phyloP scores from a whole-genome alignment of 2,797 vertebrate genomes.

The Vultur gryphus region DNA sequence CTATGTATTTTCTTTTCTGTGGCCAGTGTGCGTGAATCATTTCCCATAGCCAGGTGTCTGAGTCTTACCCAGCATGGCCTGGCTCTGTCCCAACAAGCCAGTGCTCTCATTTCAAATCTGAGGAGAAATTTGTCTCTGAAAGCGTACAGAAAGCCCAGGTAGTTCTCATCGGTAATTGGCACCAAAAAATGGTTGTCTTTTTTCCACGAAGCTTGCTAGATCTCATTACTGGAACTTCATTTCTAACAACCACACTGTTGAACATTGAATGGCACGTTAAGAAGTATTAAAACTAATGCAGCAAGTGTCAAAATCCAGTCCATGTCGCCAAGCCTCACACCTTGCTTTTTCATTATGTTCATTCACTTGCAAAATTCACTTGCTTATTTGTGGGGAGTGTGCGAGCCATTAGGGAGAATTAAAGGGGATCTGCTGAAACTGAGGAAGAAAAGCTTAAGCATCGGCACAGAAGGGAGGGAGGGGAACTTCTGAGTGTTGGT shows the following conservation, averaged over 20 bases:
- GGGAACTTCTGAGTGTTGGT: background rate
- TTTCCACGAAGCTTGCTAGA: background rate
- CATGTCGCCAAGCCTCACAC: background rate
- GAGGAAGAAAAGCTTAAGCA: slow-evolving; percentile 7
- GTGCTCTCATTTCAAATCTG: background rate
- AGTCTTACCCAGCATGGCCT: background rate
- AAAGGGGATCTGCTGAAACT: background rate
- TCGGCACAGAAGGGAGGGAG: background rate
- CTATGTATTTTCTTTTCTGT: background rate
- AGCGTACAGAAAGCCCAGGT: background rate
- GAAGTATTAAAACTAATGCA: background rate
- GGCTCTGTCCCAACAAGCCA: background rate
- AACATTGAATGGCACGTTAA: background rate
- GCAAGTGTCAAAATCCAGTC: background rate
- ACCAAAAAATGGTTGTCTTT: background rate
- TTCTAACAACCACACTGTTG: background rate
- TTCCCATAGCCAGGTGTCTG: background rate
- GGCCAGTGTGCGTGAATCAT: background rate
- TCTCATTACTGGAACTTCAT: background rate
- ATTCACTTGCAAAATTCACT: background rate
- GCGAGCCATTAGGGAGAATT: background rate
- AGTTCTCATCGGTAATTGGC: background rate
- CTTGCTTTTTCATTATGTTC: background rate
- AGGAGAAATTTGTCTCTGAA: background rate
- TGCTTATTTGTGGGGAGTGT: background rate